phyloP scores from a whole-genome alignment of 2,888 invertebrate genomes.

The Acanthoscelides obtectus region DNA sequence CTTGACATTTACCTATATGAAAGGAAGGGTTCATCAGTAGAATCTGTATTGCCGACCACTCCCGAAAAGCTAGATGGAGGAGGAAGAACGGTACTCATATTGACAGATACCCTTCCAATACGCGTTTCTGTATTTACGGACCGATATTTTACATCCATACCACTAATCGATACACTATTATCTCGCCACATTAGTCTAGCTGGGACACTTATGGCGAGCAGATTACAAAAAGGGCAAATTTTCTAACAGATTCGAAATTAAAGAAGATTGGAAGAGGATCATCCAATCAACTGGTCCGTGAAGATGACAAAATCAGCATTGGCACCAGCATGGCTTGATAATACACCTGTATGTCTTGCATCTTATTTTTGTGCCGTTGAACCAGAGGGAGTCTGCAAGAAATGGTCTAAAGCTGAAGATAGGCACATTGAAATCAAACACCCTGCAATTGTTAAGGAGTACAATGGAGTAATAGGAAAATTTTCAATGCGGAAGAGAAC shows the following conservation, averaged over 20 bases:
- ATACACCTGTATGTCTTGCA: conserved; percentile 2
- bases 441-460: conserved; percentile 3
- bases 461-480: conserved; percentile 4
- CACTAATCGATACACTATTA: not conserved
- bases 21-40: conserved; percentile 8
- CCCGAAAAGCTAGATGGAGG: conserved; percentile 13
- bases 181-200: conserved; percentile 3
- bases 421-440: conserved; percentile 3
- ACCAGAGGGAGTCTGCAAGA: conserved; percentile 2
- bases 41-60: not conserved
- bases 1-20: conserved; percentile 27
- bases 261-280: conserved; percentile 1
- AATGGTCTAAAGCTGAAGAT: conserved; percentile 4
- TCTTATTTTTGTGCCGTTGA: conserved; percentile 3
- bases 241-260: conserved; percentile 5
- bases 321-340: conserved; percentile 7
- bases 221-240: conserved; percentile 7
- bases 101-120: conserved; percentile 14
- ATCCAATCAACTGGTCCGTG: conserved; percentile 7
- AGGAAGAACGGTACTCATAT: conserved; percentile 21
- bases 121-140: conserved; percentile 8
- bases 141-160: not conserved
- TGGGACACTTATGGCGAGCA: conserved; percentile 15
- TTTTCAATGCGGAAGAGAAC: too few relatives aligned
- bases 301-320: conserved; percentile 6